These are phyloP conservation scores for Scarus forsteni DNA, from an alignment of 2,797 vertebrate genomes.

Conservation along the genomic window DNA sequence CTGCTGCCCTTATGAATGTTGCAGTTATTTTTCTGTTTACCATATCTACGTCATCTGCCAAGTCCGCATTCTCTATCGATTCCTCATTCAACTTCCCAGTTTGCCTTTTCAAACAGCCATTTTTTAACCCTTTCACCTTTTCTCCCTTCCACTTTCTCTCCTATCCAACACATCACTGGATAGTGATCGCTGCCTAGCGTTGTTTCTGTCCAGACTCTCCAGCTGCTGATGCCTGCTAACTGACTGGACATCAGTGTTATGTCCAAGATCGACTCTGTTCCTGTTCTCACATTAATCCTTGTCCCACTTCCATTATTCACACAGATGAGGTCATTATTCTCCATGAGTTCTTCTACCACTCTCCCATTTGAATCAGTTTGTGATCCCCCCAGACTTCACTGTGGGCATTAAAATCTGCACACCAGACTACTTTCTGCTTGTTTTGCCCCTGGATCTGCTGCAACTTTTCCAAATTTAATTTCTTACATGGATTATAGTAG, in stretches of 20 bases:
- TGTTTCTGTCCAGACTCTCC: background rate
- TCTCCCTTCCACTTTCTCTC: background rate
- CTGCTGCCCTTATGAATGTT: conserved; percentile 10
- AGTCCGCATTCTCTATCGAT: background rate
- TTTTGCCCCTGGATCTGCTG: background rate
- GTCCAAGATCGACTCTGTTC: background rate
- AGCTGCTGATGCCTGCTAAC: background rate
- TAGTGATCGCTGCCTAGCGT: background rate
- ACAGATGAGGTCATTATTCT: background rate
- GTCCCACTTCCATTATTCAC: conserved; percentile 1
- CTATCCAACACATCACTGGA: background rate
- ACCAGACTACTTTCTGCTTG: background rate
- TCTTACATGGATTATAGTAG: conserved; percentile 10
- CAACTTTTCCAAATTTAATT: background rate
- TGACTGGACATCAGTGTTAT: background rate
- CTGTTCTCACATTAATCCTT: background rate
- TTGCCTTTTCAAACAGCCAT: background rate
- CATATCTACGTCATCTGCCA: background rate
- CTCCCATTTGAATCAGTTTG: background rate
- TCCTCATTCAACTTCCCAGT: background rate
- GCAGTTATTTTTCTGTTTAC: background rate
- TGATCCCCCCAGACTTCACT: background rate
- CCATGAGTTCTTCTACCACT: too few relatives aligned
- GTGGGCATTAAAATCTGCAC: conserved; percentile 5
- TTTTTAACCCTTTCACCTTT: background rate